Base-by-base conservation (phyloP, 2,113 vertebrate species). In the Cheilinus undulatus region DNA sequence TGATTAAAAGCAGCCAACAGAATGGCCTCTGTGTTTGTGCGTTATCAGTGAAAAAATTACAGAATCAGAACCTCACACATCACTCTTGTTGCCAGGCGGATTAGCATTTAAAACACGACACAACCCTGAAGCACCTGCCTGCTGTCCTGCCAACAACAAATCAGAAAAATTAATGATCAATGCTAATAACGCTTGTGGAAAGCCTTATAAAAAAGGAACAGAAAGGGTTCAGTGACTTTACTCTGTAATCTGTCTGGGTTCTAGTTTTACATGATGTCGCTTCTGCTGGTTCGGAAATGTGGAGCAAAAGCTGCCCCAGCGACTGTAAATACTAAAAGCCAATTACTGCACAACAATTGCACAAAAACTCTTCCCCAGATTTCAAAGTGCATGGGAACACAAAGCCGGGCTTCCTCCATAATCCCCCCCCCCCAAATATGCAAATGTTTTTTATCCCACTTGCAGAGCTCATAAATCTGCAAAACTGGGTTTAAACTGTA, bases 21-120 rank as follows among this genome's bases (percentile, higher is more conserved):
- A 69, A 64, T 48, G 67, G 74, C 58, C 54, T 10, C 32, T 14
- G 26, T 3, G 49, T 62, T 66, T 58, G 57, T 45, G 42, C 20
- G 6, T 74, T 59, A 81, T 76, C 78, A 65, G 76, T 75, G 77
- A 79, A 84, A 82, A 89, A 69, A 76, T 68, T 59, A 70, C 54
- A 80, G 81, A 80, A 85, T 73, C 80, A 30, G 64, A 83, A 87
- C 70, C 69, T 56, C 76, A 66, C 57, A 74, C 83, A 58, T 86
- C 77, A 27, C 65, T 80, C 79, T 51, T 8, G 68, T 51, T 73
- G 78, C 80, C 82, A 83, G 75, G 66, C 20, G 48, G 67, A 88
- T 90, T 91, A 85, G 84, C 82, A 89, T 92, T 89, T 84, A 78
- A 89, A 90, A 90, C 78, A 69, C 23, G 80, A 81, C 74, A 68